phyloP scores from a whole-genome alignment of 2,113 vertebrate species.

The Zosterops hypoxanthus region DNA sequence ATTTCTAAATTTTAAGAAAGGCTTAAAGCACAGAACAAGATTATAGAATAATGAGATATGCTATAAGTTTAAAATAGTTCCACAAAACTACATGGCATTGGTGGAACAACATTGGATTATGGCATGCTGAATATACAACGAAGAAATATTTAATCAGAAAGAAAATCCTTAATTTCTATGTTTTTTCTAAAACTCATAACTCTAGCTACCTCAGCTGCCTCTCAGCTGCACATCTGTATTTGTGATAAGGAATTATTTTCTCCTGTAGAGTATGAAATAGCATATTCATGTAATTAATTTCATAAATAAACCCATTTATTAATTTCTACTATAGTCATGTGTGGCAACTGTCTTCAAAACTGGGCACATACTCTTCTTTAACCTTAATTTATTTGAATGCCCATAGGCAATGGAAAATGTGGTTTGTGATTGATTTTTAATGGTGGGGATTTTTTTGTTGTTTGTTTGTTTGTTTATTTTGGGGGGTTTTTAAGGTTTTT shows the following conservation, averaged over 20 bases:
- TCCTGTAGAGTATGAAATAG: neutral
- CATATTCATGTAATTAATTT: neutral
- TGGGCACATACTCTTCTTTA: neutral
- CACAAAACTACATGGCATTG: neutral
- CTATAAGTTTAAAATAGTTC: neutral
- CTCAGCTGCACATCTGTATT: neutral
- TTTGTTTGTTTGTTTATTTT: neutral
- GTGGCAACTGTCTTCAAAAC: neutral
- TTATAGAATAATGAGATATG: neutral
- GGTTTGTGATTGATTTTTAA: neutral
- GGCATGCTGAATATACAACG: neutral
- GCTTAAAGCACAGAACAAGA: neutral
- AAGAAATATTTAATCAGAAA: neutral
- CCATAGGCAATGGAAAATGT: neutral
- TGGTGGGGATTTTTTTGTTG: neutral
- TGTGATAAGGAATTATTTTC: neutral
- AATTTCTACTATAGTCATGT: neutral
- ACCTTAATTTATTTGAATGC: neutral
- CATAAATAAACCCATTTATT: neutral
- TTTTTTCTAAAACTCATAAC: neutral
- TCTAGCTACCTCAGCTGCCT: neutral
- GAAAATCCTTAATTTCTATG: neutral
- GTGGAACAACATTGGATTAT: neutral
- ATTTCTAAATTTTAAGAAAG: neutral
- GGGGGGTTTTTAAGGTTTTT: neutral